phyloP scores from a whole-genome alignment of 2,888 invertebrate genomes.

The Diaphora mendica region DNA sequence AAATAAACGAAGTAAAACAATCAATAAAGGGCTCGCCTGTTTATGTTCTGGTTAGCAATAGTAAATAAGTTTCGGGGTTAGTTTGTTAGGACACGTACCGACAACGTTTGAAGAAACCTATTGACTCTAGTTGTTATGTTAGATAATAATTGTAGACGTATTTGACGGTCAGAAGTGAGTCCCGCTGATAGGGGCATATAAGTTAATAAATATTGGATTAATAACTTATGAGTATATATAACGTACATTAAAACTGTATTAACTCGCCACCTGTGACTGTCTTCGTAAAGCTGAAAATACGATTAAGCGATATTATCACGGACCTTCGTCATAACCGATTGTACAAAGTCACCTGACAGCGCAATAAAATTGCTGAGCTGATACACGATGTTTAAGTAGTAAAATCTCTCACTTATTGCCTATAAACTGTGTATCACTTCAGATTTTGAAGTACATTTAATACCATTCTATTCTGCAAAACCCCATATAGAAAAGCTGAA shows the following conservation, averaged over 20 bases:
- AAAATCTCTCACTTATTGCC: background rate
- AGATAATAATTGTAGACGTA: background rate
- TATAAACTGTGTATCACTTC: too few species aligned
- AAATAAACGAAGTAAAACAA: background rate
- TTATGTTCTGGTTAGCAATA: conserved; percentile 1
- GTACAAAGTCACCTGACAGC: background rate
- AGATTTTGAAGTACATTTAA: background rate
- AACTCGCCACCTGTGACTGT: background rate
- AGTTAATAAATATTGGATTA: background rate
- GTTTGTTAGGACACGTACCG: background rate
- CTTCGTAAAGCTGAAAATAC: background rate
- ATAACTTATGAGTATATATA: background rate
- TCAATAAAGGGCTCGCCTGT: background rate
- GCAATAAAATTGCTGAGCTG: background rate
- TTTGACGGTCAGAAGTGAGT: background rate
- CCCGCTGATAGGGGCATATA: background rate
- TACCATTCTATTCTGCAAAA: background rate
- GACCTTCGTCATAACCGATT: background rate
- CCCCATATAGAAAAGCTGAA: background rate
- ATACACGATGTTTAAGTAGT: conserved; percentile 3
- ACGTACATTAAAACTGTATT: background rate
- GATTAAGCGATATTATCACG: background rate
- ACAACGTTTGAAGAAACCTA: background rate
- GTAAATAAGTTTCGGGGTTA: background rate
- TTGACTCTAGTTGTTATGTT: background rate